Conservation (phyloP, 2,113 vertebrate species). For the Corynorhinus townsendii region DNA sequence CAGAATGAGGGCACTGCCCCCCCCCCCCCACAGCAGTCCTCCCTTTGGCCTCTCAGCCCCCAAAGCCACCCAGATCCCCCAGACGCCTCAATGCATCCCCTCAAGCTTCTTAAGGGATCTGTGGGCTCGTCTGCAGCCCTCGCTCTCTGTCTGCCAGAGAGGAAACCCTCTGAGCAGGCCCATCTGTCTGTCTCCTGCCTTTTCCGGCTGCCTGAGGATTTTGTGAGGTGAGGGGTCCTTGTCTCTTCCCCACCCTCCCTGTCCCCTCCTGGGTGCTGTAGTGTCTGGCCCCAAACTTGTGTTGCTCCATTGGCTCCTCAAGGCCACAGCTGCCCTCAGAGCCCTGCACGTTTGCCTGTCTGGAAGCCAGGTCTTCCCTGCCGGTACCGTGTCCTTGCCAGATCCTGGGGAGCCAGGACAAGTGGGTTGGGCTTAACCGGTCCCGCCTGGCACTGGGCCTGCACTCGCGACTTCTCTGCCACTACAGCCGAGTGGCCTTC, state of each 20-base stretch:
- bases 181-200: slow-evolving; percentile 44
- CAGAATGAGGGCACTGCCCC: neutral
- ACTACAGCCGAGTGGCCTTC: neutral
- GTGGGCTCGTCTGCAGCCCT: neutral
- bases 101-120: neutral
- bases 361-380: neutral
- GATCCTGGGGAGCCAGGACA: neutral
- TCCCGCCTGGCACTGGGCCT: neutral
- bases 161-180: slow-evolving; percentile 58
- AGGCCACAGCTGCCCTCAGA: neutral
- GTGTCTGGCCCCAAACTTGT: neutral
- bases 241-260: neutral
- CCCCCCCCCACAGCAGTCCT: rapidly evolving
- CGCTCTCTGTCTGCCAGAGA: slow-evolving; percentile 48
- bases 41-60: neutral
- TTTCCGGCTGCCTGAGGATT: neutral
- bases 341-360: neutral
- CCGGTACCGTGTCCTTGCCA: neutral
- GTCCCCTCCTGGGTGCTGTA: neutral
- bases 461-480: neutral
- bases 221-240: neutral
- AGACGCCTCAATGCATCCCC: neutral
- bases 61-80: neutral
- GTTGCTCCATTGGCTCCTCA: neutral
- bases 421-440: neutral